Base-by-base conservation (phyloP, 1,140 invertebrate species). In the Pomacea maculata region DNA sequence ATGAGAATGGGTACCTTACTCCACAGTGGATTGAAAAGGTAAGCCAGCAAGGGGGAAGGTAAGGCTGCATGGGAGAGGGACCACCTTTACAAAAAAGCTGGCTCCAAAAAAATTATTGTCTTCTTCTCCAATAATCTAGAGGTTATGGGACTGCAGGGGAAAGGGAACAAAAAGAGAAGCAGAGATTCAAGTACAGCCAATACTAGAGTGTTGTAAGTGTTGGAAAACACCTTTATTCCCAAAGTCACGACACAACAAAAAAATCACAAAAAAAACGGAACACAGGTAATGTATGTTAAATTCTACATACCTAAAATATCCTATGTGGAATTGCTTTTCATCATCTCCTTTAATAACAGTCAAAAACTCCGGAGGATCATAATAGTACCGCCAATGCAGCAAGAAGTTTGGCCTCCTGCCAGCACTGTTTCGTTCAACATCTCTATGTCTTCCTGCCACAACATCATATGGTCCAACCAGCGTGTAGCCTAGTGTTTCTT, bases 351-450 rank as follows among this genome's bases (percentile, higher is more conserved):
- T 87, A n/a, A 92, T 76, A 57, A 92, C 84, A 68, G 91, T 92
- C 80, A 90, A 93, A 91, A 98, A 97, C 92, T 98, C 97, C 63
- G 97, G 97, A 68, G 96, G 96, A 93, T 99, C 97, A 92, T 96
- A 97, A 90, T 94, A 98, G 92, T 96, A 98, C 86, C 97, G 93
- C 95, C 96, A 98, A 89, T 98, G 96, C 63, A 94, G 75, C 3
- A 89, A 82, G 90, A 83, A 97, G 80, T 88, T 91, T 90, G 89
- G 94, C 94, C 82, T 94, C 88, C 55, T 93, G 90, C 85, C 94
- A 87, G 61, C 92, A 90, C 75, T 93, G 88, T 86, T 93, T 91
- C 68, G 92, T 87, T 52, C 90, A 4, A 87, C 78, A 19, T 81
- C 88, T 83, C 93, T 93, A 81, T 96, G 92, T 86, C 94, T 94